A percentile compares a stretch with the other conserved stretches of the same genome.
phyloP scores from a whole-genome alignment of 2,888 invertebrate genomes.

The Catocala nupta region DNA sequence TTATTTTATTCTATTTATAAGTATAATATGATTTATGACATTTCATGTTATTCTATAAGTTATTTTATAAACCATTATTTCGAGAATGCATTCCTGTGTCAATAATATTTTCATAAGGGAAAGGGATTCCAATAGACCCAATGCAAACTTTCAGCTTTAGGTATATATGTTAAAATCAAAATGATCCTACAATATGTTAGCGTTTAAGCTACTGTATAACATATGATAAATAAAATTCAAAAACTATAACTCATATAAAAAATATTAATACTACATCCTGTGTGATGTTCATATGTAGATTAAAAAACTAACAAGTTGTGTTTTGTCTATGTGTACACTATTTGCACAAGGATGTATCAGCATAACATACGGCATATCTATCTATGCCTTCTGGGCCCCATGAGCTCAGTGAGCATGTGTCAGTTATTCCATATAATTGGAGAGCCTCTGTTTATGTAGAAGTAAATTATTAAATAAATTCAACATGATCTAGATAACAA shows the following conservation, averaged over 20 bases:
- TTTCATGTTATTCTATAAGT: conserved; percentile 3
- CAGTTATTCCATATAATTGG: conserved; percentile 47
- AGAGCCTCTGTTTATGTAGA: conserved; percentile 55
- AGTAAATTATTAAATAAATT: conserved; percentile 59
- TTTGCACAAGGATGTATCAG: conserved; percentile 25
- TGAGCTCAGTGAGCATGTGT: conserved; percentile 29
- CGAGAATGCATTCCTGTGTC: conserved; percentile 7
- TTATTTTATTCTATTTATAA: conserved; percentile 4
- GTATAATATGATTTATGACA: background rate
- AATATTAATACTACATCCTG: conserved; percentile 46
- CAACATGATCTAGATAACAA: conserved; percentile 62
- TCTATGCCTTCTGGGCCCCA: conserved; percentile 28
- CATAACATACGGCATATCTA: conserved; percentile 38
- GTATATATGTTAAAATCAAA: conserved; percentile 34
- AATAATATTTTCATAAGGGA: conserved; percentile 23
- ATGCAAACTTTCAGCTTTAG: conserved; percentile 37
- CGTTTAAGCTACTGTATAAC: conserved; percentile 45
- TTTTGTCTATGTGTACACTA: conserved; percentile 31
- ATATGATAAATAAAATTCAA: conserved; percentile 45
- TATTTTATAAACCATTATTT: conserved; percentile 3
- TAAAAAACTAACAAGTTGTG: conserved; percentile 34
- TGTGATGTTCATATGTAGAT: conserved; percentile 35
- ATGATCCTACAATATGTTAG: conserved; percentile 43
- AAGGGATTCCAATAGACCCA: conserved; percentile 34
- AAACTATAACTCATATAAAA: conserved; percentile 32